Percentiles rank a stretch among this genome's conserved stretches.
phyloP scores from a whole-genome alignment of 2,797 vertebrate species.

The Anguilla pacifica region DNA sequence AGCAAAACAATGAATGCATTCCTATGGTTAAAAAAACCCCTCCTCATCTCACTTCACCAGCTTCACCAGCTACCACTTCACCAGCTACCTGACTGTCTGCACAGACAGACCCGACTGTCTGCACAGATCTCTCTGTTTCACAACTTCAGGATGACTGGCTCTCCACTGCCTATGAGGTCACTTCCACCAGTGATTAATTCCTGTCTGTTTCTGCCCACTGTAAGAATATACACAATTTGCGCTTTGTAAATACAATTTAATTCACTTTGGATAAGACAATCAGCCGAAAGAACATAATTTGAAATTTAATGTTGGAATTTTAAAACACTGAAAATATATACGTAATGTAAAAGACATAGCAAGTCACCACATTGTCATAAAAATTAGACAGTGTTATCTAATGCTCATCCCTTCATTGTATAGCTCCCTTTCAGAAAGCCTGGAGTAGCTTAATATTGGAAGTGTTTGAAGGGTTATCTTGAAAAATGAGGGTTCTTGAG shows the following conservation, averaged over 20 bases:
- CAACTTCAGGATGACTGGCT: background rate
- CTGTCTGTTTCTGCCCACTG: background rate
- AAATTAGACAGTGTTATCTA: background rate
- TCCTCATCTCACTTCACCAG: background rate
- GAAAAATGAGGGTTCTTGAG: background rate
- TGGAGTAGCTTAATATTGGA: background rate
- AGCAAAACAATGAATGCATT: background rate
- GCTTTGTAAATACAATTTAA: background rate
- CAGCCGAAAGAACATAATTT: background rate
- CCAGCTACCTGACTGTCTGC: too few species aligned
- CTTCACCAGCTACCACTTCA: background rate
- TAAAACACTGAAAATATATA: background rate
- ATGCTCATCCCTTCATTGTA: too few species aligned
- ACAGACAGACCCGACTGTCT: too few species aligned
- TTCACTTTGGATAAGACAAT: background rate
- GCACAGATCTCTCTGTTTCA: too few species aligned
- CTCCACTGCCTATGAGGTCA: background rate
- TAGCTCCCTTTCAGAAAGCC: too few species aligned
- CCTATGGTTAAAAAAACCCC: background rate
- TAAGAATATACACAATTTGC: background rate
- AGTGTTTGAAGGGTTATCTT: slow-evolving; percentile 3
- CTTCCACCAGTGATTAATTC: background rate
- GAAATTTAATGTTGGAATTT: background rate
- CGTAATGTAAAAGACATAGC: background rate
- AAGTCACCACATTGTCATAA: background rate